Percentiles rank a stretch among this genome's conserved stretches.
phyloP scores from a whole-genome alignment of 2,797 vertebrate species.

The Mormyrops boulengeri region DNA sequence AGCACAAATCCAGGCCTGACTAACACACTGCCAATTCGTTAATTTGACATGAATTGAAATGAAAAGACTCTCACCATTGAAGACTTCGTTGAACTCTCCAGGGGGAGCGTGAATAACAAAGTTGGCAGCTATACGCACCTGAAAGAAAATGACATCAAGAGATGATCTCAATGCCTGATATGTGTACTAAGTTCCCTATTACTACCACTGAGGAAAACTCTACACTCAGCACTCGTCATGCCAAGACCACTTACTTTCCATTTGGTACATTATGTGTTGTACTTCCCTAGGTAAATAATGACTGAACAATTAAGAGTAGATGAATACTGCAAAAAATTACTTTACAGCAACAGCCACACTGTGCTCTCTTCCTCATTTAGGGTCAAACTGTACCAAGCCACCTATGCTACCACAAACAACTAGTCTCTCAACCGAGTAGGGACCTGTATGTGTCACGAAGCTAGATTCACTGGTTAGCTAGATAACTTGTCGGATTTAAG shows the following conservation, averaged over 20 bases:
- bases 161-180: neutral
- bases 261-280: neutral
- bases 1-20: neutral
- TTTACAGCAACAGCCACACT: neutral
- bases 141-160: conserved; percentile 34
- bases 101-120: conserved; percentile 91
- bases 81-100: conserved; percentile 95
- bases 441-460: neutral
- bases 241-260: neutral
- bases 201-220: neutral
- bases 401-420: neutral
- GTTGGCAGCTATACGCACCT: conserved; percentile 88
- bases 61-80: conserved; percentile 74
- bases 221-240: neutral
- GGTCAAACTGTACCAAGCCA: neutral
- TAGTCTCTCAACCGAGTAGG: neutral
- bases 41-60: neutral
- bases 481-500: neutral
- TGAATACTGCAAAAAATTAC: neutral
- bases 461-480: neutral
- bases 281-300: neutral
- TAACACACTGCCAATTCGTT: neutral
- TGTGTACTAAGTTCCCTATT: neutral
- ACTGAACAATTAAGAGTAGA: neutral
- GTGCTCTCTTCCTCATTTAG: neutral